phyloP scores from a whole-genome alignment of 2,888 invertebrate species.

The Chalcis sispes region DNA sequence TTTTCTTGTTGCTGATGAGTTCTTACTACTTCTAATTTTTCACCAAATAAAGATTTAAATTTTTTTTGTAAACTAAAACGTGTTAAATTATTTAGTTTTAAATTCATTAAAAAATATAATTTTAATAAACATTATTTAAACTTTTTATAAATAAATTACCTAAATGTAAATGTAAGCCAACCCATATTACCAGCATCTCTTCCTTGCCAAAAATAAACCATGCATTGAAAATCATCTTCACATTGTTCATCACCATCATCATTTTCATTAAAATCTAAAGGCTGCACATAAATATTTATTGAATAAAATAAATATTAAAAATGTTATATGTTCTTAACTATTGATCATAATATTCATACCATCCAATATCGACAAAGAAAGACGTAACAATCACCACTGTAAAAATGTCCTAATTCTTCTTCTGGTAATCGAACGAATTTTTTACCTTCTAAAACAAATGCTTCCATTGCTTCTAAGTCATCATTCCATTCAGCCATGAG shows the following conservation, averaged over 20 bases:
- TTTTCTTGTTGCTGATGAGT: constrained; percentile 99
- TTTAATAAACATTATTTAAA: background rate
- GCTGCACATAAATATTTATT: constrained; percentile 63
- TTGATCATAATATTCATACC: constrained; percentile 66
- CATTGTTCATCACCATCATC: constrained; percentile 78
- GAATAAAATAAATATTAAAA: constrained; percentile 14
- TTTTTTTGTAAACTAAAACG: constrained; percentile 88
- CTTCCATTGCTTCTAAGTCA: constrained; percentile 98
- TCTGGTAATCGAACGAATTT: constrained; percentile 98
- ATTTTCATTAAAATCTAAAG: constrained; percentile 77
- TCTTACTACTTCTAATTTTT: constrained; percentile 94
- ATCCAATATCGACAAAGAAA: constrained; percentile 98
- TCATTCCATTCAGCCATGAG: constrained; percentile 97
- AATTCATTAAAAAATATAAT: constrained; percentile 62
- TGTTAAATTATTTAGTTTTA: constrained; percentile 54
- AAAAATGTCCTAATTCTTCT: constrained; percentile 93
- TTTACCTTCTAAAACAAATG: constrained; percentile 96
- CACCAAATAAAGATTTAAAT: constrained; percentile 91
- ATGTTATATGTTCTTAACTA: background rate
- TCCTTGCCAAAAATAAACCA: constrained; percentile 99
- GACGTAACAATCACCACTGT: constrained; percentile 97
- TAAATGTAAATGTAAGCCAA: constrained; percentile 99
- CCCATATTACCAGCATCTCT: constrained; percentile 98
- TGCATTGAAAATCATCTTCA: constrained; percentile 90
- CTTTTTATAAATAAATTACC: constrained; percentile 70